Evolutionary conservation across 2,113 vertebrate genomes (phyloP), one percentile per base, ranked within the genome.

Genomic region (Alectura lathami): DNA sequence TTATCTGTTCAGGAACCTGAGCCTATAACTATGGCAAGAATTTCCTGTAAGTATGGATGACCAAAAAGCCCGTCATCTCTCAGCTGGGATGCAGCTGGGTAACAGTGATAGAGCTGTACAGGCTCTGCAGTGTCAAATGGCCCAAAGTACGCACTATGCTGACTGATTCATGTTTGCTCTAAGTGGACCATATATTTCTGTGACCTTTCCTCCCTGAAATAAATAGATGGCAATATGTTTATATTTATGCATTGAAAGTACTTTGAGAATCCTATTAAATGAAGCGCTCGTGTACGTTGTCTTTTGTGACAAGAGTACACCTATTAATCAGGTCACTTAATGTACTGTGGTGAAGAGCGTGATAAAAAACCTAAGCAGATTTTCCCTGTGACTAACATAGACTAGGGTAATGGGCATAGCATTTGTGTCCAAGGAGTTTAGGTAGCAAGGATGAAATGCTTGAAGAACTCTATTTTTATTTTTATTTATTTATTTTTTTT

Each of bases 251-350:
- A 27, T 70, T 77, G 43, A 60, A 93, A 86, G 36, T 75, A 56
- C n/a, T 75, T 82, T 64, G 59, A 89, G 47, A 92, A 83, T 84
- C 21, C 12, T 75, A 56, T 74, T 83, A 91, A 95, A 78, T 50
- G 73, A 81, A 75, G 21, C 8, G 3, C 32, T 86, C 26, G 2
- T 50, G 36, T 77, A 40, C 7, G 6, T 75, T 86, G 38, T 78
- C 48, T 83, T 45, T 43, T 81, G 47, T 91, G 51, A 90, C 13
- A 90, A 59, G 34, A 75, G 16, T 72, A 78, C 26, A 73, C 36
- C 74, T 2, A 1, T 30, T 93, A 93, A 81, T 96, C 64, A 72
- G 34, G 38, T 95, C 68, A 81, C 59, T 88, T 91, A 88, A 75
- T 57, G 16, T 43, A 88, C 14, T 68, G 12, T 29, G 77, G 30